Evolutionary conservation across 2,113 vertebrate genomes (phyloP).

Genomic region (Pseudonaja textilis): DNA sequence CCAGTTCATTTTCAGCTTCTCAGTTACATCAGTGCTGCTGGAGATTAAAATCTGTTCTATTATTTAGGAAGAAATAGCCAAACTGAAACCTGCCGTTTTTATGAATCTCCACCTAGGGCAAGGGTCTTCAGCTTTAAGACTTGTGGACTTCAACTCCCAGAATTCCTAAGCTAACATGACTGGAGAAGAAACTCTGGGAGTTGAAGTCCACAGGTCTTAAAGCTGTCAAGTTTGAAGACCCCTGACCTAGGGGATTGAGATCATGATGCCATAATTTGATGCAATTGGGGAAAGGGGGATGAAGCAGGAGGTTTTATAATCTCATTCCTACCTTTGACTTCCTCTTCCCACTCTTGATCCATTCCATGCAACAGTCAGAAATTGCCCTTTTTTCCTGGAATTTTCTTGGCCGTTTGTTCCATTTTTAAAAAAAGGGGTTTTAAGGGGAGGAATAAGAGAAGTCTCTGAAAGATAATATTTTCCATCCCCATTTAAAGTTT

Average conservation of each 20-base stretch:
- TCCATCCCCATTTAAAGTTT: neutral
- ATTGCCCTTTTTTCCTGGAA: neutral
- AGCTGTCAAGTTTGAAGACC: too few species aligned
- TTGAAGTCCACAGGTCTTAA: too few species aligned
- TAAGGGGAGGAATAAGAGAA: neutral
- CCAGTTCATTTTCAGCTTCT: conserved; percentile 20
- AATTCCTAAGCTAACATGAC: too few species aligned
- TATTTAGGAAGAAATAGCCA: neutral
- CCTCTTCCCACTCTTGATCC: neutral
- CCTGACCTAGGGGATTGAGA: neutral
- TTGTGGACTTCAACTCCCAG: too few species aligned
- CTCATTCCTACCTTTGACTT: neutral
- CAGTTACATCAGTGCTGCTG: neutral
- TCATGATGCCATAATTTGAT: neutral
- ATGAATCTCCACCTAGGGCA: neutral
- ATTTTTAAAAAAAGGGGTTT: neutral
- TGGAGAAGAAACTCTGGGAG: too few species aligned
- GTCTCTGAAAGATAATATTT: neutral
- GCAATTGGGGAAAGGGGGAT: neutral
- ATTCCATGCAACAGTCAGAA: neutral
- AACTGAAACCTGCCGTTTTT: neutral
- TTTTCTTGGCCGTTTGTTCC: neutral
- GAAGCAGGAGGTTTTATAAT: neutral
- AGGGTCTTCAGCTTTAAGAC: too few species aligned
- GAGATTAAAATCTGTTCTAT: conserved; percentile 28